Conservation (phyloP, 2,113 vertebrate species). For the Glaucomys volans region DNA sequence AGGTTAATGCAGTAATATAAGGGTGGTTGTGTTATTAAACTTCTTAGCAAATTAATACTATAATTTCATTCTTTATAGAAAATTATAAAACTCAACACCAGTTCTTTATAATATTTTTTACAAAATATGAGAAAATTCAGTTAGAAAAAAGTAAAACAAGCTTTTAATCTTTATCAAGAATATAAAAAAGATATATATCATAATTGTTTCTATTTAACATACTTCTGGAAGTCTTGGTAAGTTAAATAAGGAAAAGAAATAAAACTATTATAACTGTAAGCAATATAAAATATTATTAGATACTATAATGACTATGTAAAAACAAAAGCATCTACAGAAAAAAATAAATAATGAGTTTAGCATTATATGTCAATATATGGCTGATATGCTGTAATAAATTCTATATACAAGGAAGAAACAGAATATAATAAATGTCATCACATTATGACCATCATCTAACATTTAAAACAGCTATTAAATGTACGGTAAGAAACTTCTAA, state of each 20-base stretch:
- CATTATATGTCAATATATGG: neutral
- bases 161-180: neutral
- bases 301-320: neutral
- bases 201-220: neutral
- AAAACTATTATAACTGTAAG: neutral
- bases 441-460: neutral
- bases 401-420: neutral
- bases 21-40: neutral
- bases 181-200: neutral
- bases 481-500: neutral
- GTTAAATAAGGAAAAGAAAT: neutral
- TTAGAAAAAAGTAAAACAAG: neutral
- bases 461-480: neutral
- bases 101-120: neutral
- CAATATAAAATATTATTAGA: neutral
- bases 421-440: neutral
- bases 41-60: neutral
- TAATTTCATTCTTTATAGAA: neutral
- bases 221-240: neutral
- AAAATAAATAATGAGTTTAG: neutral
- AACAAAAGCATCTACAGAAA: neutral
- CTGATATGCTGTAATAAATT: neutral
- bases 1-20: neutral
- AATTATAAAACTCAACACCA: neutral
- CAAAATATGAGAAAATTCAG: neutral